phyloP scores from a whole-genome alignment of 1,140 invertebrate species.

The Hylaeus anthracinus region DNA sequence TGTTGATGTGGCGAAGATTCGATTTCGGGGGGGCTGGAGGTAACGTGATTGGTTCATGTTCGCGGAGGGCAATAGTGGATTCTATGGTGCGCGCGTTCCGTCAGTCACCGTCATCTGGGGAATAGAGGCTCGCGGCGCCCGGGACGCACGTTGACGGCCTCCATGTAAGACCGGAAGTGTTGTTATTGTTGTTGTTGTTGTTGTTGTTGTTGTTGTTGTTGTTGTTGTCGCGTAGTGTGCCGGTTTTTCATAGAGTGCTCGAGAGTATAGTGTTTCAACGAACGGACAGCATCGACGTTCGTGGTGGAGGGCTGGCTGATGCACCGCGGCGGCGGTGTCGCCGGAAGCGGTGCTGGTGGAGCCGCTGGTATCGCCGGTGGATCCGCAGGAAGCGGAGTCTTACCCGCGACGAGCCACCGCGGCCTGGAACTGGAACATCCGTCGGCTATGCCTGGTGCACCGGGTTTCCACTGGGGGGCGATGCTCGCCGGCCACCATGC shows the following conservation, averaged over 20 bases:
- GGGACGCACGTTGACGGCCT: too few species aligned
- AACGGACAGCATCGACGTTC: constrained; percentile 57
- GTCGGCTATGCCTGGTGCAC: constrained; percentile 77
- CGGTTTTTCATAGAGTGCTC: too few species aligned
- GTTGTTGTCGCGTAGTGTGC: too few species aligned
- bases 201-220: neutral
- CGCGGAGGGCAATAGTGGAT: too few species aligned
- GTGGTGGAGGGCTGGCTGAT: constrained; percentile 81
- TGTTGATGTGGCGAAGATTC: too few species aligned
- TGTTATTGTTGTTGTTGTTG: neutral
- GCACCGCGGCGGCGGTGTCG: constrained; percentile 79
- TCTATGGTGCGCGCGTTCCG: too few species aligned
- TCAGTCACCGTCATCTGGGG: too few species aligned
- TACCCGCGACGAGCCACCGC: constrained; percentile 58
- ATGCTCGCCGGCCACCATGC: constrained; percentile 79
- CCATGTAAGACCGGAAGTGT: neutral
- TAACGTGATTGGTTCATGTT: too few species aligned
- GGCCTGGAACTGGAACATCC: constrained; percentile 69
- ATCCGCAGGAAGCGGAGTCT: constrained; percentile 65
- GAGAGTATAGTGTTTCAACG: constrained; percentile 20
- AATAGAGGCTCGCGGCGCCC: too few species aligned
- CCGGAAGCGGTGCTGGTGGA: constrained; percentile 74
- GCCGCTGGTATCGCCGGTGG: constrained; percentile 64
- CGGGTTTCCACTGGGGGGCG: constrained; percentile 78
- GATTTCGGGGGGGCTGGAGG: too few species aligned